phyloP scores from a whole-genome alignment of 2,888 invertebrate species.

The Invenusta paracnida region DNA sequence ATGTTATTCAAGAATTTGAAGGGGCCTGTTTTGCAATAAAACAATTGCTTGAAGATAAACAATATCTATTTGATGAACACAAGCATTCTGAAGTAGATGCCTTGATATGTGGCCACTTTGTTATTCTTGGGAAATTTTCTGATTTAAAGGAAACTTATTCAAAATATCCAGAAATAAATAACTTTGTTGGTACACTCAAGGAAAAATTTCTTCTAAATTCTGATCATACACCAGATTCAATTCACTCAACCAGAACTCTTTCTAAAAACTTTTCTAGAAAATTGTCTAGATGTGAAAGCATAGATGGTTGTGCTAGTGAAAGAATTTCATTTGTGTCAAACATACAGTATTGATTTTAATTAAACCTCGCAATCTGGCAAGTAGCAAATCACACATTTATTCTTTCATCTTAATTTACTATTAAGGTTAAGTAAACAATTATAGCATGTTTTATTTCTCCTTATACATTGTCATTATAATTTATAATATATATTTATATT shows the following conservation, averaged over 20 bases:
- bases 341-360: too few relatives aligned
- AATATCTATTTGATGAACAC: not conserved
- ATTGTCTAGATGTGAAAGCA: slow-evolving; percentile 6
- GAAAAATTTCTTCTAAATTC: not conserved
- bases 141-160: slow-evolving; percentile 15
- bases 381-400: too few relatives aligned
- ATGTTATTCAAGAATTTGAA: slow-evolving; percentile 12
- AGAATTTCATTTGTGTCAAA: not conserved
- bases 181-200: not conserved
- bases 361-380: too few relatives aligned
- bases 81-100: not conserved
- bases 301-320: slow-evolving; percentile 3
- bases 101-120: not conserved
- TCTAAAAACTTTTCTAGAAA: not conserved
- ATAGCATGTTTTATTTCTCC: too few relatives aligned
- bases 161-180: not conserved
- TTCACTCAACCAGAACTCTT: not conserved
- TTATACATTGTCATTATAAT: too few relatives aligned
- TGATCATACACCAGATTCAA: not conserved
- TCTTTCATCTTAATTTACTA: too few relatives aligned
- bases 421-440: too few relatives aligned
- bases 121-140: not conserved
- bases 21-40: not conserved
- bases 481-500: too few relatives aligned
- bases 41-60: not conserved